These are phyloP conservation scores for Oedothorax gibbosus DNA, from an alignment of 1,140 invertebrate species.

Conservation along the genomic window DNA sequence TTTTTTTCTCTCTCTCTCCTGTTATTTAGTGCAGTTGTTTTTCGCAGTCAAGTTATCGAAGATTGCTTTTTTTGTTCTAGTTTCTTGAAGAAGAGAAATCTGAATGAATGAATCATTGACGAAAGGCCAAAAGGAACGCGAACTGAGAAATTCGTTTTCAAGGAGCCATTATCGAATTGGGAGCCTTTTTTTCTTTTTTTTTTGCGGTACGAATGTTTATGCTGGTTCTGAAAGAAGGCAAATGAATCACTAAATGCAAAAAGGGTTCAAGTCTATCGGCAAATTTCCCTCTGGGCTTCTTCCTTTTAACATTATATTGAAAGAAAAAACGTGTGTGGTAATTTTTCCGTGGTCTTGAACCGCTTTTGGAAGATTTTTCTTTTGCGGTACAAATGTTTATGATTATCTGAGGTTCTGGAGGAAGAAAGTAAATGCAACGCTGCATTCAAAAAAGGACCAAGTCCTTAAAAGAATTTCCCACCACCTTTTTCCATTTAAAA, in stretches of 20 bases:
- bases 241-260: too few species aligned
- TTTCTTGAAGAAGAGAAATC: conserved; percentile 20
- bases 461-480: too few species aligned
- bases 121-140: conserved; percentile 29
- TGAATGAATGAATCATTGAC: conserved; percentile 60
- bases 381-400: too few species aligned
- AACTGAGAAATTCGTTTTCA: conserved; percentile 40
- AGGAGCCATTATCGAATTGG: conserved; percentile 57
- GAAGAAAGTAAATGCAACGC: too few species aligned
- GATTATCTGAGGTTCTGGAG: too few species aligned
- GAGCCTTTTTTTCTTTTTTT: conserved; percentile 8
- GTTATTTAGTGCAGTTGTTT: conserved; percentile 5
- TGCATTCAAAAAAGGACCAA: too few species aligned
- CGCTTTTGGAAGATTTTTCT: too few species aligned
- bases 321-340: background rate
- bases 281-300: background rate
- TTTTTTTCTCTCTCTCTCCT: conserved; percentile 22
- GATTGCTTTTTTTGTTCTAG: conserved; percentile 33
- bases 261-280: too few species aligned
- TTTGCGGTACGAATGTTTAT: too few species aligned
- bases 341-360: too few species aligned
- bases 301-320: background rate
- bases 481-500: too few species aligned
- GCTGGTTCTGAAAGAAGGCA: too few species aligned
- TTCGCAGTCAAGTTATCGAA: conserved; percentile 56